Evolutionary conservation across 2,797 vertebrate species (phyloP), one percentile per base, ranked within the genome.

Genomic region (Aeoliscus strigatus): DNA sequence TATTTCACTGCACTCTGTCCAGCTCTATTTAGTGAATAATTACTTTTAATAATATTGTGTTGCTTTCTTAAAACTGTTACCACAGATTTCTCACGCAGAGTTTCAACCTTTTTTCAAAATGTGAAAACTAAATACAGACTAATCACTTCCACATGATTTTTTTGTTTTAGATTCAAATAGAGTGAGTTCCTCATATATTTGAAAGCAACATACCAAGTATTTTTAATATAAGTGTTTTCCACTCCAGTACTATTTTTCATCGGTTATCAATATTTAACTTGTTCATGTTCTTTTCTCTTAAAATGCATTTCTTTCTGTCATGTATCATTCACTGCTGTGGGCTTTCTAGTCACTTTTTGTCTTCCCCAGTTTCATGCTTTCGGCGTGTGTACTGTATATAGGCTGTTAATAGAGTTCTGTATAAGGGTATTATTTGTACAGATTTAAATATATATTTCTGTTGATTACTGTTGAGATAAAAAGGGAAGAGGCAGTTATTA

Each of bases 231-330:
- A 12, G 75, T 47, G 79, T 72, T 83, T 80, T 75, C 53, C 72
- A 77, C 44, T 32, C 51, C 71, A 74, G 50, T 66, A 55, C 70
- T 68, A 68, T 41, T 69, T 43, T 37, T 58, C 39, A 50, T 53
- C 49, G 68, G 46, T 66, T 80, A 71, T 78, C 75, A 27, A 77
- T 63, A 57, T 64, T 71, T 10, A 59, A 4, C 33, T 27, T 27
- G 14, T 40, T 43, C n/a, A 24, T 33, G 6, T 56, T 18, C 18
- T 4, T 42, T 40, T 40, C n/a, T 5, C 27, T 44, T 57, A 44
- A 65, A 54, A 16, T 37, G 27, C 9, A 6, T 12, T 4, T 8
- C 24, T 51, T 24, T 49, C 9, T 52, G 15, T 60, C n/a, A 14
- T 8, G 11, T 52, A 32, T 55, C 55, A 45, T 48, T 58, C 35